Conservation (phyloP, 2,113 vertebrate species). For the Centropus unirufus region DNA sequence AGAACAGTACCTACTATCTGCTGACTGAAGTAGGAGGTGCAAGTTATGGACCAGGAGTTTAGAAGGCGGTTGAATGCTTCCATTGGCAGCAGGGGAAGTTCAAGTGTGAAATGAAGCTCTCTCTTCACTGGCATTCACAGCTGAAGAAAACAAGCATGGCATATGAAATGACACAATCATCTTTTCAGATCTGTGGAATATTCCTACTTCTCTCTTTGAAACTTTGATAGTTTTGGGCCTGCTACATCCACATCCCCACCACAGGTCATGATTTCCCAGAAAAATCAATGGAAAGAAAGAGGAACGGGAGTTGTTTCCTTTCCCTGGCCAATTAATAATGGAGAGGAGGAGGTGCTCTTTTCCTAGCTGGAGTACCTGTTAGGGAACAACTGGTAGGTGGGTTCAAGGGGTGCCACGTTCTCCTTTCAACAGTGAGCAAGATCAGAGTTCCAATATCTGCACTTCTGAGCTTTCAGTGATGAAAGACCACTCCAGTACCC, state of each 20-base stretch:
- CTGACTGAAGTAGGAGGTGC: neutral
- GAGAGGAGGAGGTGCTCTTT: neutral
- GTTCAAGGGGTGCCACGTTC: neutral
- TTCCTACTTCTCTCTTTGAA: neutral
- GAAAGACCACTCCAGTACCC: neutral
- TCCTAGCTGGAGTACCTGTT: neutral
- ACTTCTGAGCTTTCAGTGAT: neutral
- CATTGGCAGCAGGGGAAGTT: neutral
- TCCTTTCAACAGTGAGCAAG: neutral
- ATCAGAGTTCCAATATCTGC: neutral
- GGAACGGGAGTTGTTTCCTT: neutral
- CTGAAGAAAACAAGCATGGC: neutral
- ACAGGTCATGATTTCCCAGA: neutral
- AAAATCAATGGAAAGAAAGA: neutral
- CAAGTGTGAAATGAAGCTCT: fast-evolving
- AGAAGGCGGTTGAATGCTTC: neutral
- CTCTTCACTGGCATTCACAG: neutral
- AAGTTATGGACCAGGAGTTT: neutral
- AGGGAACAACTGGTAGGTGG: neutral
- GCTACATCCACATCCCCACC: neutral
- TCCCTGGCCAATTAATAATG: neutral
- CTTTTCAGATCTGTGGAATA: neutral
- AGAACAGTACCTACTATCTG: neutral
- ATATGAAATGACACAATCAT: neutral
- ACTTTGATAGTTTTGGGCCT: neutral